Conservation (phyloP, 2,113 vertebrate genomes). For the Scomber scombrus region DNA sequence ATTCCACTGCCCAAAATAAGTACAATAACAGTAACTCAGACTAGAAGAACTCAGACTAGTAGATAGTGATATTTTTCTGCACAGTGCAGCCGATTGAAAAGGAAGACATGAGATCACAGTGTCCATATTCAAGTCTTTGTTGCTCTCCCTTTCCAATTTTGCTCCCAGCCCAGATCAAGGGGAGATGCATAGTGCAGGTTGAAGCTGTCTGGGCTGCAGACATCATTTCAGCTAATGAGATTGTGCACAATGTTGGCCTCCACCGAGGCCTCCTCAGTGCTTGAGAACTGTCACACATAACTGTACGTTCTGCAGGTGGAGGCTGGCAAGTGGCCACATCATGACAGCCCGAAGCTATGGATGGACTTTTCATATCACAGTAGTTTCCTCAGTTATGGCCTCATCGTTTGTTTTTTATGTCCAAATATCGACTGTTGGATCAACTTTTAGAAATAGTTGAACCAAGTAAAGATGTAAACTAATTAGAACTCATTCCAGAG, state of each 20-base stretch:
- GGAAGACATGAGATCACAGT: conserved; percentile 35
- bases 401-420: too few species aligned
- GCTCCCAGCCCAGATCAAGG: conserved; percentile 2
- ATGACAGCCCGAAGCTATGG: neutral
- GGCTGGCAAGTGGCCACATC: neutral
- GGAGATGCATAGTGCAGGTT: neutral
- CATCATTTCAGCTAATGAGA: conserved; percentile 5
- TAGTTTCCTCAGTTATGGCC: too few species aligned
- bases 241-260: neutral
- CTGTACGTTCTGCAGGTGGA: neutral
- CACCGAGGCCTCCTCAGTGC: neutral
- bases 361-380: neutral
- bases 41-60: neutral
- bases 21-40: neutral
- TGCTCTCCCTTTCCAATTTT: conserved; percentile 5
- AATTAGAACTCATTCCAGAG: too few species aligned
- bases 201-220: neutral
- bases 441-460: too few species aligned
- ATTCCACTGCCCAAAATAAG: neutral
- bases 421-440: too few species aligned
- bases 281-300: neutral
- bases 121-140: neutral
- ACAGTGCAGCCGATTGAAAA: conserved; percentile 1
- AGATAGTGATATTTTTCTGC: neutral
- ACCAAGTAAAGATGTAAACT: too few species aligned